A percentile compares a stretch with the other conserved stretches of the same genome.
Evolutionary conservation across 2,888 invertebrate genomes (phyloP).

Genomic region (Caenorhabditis sp.): DNA sequence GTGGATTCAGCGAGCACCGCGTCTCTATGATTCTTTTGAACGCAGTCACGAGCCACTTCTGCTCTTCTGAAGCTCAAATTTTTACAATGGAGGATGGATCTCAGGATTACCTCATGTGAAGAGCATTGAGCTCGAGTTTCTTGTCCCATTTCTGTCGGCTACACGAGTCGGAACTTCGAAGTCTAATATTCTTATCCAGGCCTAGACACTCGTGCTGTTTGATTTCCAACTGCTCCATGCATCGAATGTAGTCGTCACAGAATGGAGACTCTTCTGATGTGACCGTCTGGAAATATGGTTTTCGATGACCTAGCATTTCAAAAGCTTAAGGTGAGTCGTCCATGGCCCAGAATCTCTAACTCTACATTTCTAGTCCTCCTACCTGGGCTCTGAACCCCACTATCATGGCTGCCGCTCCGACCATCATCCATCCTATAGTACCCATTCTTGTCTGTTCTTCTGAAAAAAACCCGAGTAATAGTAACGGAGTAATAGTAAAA

Average conservation of each 20-base stretch:
- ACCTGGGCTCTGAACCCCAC: slow-evolving; percentile 25
- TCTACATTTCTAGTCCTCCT: neutral
- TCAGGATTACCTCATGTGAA: slow-evolving; percentile 67
- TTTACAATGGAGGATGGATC: neutral
- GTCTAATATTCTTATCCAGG: slow-evolving; percentile 64
- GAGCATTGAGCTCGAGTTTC: slow-evolving; percentile 68
- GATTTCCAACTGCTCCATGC: slow-evolving; percentile 70
- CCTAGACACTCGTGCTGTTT: slow-evolving; percentile 69
- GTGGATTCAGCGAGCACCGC: slow-evolving; percentile 61
- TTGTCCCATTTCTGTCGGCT: slow-evolving; percentile 67
- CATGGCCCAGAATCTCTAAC: neutral
- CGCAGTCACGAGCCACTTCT: slow-evolving; percentile 53
- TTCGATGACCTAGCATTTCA: neutral
- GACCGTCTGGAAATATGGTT: slow-evolving; percentile 14
- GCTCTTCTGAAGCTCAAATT: slow-evolving; percentile 16
- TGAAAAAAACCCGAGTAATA: slow-evolving; percentile 17
- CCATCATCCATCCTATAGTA: slow-evolving; percentile 22
- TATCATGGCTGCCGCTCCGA: neutral
- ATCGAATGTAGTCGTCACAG: slow-evolving; percentile 68
- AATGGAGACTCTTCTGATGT: slow-evolving; percentile 35
- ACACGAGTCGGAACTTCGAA: slow-evolving; percentile 56
- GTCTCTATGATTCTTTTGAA: slow-evolving; percentile 57
- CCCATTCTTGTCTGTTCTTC: neutral
- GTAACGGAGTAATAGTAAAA: too few species aligned
- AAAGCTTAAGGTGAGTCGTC: slow-evolving; percentile 12